phyloP scores from a whole-genome alignment of 2,113 vertebrate species.

The Lontra canadensis region DNA sequence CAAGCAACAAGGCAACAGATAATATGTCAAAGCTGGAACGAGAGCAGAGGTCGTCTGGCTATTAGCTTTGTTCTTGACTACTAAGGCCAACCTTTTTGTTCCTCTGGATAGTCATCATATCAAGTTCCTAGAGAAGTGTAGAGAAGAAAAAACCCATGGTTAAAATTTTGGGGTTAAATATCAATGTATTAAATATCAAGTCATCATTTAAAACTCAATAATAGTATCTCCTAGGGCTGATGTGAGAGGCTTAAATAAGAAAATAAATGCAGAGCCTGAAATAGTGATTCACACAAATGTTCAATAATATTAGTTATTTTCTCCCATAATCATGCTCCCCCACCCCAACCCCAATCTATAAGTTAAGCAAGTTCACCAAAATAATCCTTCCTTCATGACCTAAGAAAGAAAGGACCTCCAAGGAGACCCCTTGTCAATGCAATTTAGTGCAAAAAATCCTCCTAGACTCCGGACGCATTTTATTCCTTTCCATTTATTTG shows the following conservation, averaged over 20 bases:
- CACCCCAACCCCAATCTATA: not conserved
- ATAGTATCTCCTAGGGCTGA: not conserved
- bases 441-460: not conserved
- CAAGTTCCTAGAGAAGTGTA: conserved; percentile 63
- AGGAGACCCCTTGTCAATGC: not conserved
- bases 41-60: conserved; percentile 75
- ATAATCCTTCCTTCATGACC: not conserved
- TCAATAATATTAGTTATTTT: not conserved
- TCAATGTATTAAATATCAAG: not conserved
- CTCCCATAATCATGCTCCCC: not conserved
- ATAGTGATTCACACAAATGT: not conserved
- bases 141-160: not conserved
- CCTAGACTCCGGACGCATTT: not conserved
- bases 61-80: conserved; percentile 71
- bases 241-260: not conserved
- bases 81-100: conserved; percentile 56
- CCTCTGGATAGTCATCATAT: conserved; percentile 47
- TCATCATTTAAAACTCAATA: not conserved
- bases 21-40: conserved; percentile 73
- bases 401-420: not conserved
- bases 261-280: not conserved
- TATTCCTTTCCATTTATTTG: not conserved
- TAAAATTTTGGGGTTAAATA: not conserved
- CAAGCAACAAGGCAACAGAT: conserved; percentile 71
- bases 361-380: not conserved